These are phyloP conservation scores for Hippocampus guttulatus DNA, from an alignment of 2,113 vertebrate species.

Conservation along the genomic window DNA sequence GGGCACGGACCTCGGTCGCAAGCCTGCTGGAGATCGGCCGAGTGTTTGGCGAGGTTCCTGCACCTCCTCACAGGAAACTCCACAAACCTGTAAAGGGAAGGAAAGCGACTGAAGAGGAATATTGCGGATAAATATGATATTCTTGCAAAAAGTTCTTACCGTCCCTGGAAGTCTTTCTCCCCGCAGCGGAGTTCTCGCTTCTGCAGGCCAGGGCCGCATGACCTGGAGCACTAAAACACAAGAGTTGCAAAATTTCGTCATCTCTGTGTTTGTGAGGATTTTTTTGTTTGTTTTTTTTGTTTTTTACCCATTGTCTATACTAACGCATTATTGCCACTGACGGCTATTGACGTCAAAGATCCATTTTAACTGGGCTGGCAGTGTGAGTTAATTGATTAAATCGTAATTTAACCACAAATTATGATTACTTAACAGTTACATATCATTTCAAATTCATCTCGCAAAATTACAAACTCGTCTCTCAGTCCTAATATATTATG, in stretches of 20 bases:
- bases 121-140: neutral
- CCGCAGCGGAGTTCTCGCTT: slow-evolving; percentile 83
- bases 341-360: too few species aligned
- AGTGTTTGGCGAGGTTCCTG: slow-evolving; percentile 81
- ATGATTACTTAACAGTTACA: too few species aligned
- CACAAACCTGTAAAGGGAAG: slow-evolving; percentile 46
- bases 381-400: too few species aligned
- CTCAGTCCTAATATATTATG: too few species aligned
- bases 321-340: too few species aligned
- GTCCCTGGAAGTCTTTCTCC: slow-evolving; percentile 79
- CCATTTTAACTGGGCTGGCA: too few species aligned
- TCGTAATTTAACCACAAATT: neutral
- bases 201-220: slow-evolving; percentile 81
- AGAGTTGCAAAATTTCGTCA: neutral
- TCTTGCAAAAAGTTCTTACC: slow-evolving; percentile 54
- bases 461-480: too few species aligned
- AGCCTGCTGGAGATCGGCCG: slow-evolving; percentile 77
- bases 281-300: neutral
- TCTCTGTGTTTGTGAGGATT: neutral
- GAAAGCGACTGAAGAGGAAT: neutral
- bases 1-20: slow-evolving; percentile 79
- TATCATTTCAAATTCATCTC: too few species aligned
- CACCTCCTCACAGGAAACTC: slow-evolving; percentile 84
- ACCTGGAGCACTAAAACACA: slow-evolving; percentile 81
- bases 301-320: neutral